phyloP scores from a whole-genome alignment of 2,797 vertebrate species.

The Cryptoblepharus egeriae region DNA sequence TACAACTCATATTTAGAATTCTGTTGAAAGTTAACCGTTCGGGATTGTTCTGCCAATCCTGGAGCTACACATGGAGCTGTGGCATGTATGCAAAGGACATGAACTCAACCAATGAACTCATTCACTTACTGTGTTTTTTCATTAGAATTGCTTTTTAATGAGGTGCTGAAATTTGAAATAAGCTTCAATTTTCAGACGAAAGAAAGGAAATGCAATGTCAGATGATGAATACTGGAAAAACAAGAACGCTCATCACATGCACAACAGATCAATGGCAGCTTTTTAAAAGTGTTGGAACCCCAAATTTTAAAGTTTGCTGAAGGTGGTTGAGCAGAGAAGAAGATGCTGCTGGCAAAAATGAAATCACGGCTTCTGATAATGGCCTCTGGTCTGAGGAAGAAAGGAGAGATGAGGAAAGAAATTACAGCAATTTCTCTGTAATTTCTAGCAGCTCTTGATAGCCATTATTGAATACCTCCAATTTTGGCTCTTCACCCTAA shows the following conservation, averaged over 20 bases:
- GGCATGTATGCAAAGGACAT: background rate
- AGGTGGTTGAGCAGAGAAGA: background rate
- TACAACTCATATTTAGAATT: background rate
- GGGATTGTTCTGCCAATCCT: background rate
- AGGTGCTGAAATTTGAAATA: constrained; percentile 7
- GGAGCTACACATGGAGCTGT: background rate
- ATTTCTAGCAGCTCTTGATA: constrained; percentile 29
- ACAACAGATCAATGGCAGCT: background rate
- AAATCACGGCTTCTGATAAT: constrained; percentile 25
- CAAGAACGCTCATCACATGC: too few relatives aligned
- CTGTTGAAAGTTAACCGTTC: background rate
- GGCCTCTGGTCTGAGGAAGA: constrained; percentile 11
- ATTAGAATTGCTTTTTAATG: background rate
- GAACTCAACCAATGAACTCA: background rate
- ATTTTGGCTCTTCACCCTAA: constrained; percentile 29
- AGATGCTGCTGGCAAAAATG: background rate
- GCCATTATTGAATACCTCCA: constrained; percentile 20
- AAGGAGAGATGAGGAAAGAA: background rate
- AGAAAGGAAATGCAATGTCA: background rate
- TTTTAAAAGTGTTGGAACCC: background rate
- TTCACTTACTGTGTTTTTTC: background rate
- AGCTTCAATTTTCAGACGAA: background rate
- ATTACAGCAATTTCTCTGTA: constrained; percentile 29
- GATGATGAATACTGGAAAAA: background rate
- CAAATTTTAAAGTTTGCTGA: constrained; percentile 1